Evolutionary conservation across 1,140 invertebrate genomes (phyloP), one percentile per base, ranked within the genome.

Genomic region (Hycleus phaleratus): DNA sequence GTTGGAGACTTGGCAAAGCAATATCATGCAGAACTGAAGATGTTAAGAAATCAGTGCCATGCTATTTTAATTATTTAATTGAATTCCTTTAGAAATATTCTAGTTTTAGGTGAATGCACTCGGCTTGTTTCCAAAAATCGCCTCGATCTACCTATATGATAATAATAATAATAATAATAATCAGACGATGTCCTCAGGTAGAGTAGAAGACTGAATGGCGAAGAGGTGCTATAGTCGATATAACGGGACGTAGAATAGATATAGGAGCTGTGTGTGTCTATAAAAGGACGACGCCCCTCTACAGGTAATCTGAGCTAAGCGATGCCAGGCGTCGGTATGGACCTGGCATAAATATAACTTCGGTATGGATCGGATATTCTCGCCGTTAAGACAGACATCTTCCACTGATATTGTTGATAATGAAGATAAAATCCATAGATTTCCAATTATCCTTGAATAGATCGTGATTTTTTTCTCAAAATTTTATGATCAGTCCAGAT

Each of bases 261-360:
- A 7, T 10, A 10, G 11, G 5, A 42, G 66, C 51, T 54, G 56
- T 60, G 67, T 63, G 56, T 60, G 65, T 63, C 67, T 68, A 68
- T 68, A 68, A 68, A 68, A 68, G 67, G 67, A 65, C 61, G 61
- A 65, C 55, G 49, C 67, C 65, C 65, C 65, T 52, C 60, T 64
- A 58, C 65, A 65, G 63, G 67, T 68, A 68, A 68, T 60, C 56
- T 63, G 67, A 68, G 64, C 54, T 61, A 57, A 47, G 58, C 45
- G 47, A 53, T 48, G 43, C 40, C 45, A 48, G 32, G 46, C 43
- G 40, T 58, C 49, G 42, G 40, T 38, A 45, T 45, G 53, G 32
- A 46, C 38, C 40, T 12, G 47, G 51, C 42, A 63, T 42, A 61
- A 59, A 64, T 58, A 61, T 58, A 63, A 59, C 56, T 52, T 59